Base-by-base conservation (phyloP, 2,797 vertebrate genomes). In the Notoglanidium macrostoma region DNA sequence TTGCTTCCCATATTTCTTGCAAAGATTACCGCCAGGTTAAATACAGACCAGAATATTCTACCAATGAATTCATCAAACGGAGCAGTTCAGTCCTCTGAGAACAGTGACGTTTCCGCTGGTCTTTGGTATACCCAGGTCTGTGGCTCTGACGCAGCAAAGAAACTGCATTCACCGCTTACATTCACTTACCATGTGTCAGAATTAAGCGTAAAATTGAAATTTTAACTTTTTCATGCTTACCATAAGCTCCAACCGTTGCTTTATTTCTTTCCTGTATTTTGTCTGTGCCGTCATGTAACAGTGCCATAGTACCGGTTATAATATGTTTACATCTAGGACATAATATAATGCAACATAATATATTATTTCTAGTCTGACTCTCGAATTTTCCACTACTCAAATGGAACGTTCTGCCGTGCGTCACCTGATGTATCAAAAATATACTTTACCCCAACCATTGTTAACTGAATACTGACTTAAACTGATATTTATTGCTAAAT, bases 351-450 rank as follows among this genome's bases (percentile, higher is more conserved):
- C 23, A 87, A 67, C 23, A 29, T 67, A 55, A 83, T 67, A 68
- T 77, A 40, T 78, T 57, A 59, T 5, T 70, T 70, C 54, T 79
- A 80, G 1, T 84, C 49, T 2, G 40, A 63, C 35, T 83, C 21
- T 57, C 32, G 40, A 40, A 29, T 68, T 40, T 83, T 29, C 73
- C 21, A 2, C 73, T 49, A 49, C 9, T 74, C 9, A 73, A 51
- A 76, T 29, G 35, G 65, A 63, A 76, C 46, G 9, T 68, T 35
- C 76, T 5, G n/a, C 21, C 73, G 51, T 87, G 73, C 19, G 40
- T 85, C 74, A 77, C 55, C 78, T 73, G 44, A 76, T 78, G 85
- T 89, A 89, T 90, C 82, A 90, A 90, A 89, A 90, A 90, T 90
- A 90, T 81, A 51, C 78, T 88, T 81, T 82, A 54, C 63, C 70